A percentile compares a stretch with the other conserved stretches of the same genome.
These are phyloP conservation scores for Drymonia ruficornis DNA, from an alignment of 2,888 invertebrate genomes.

Conservation along the genomic window DNA sequence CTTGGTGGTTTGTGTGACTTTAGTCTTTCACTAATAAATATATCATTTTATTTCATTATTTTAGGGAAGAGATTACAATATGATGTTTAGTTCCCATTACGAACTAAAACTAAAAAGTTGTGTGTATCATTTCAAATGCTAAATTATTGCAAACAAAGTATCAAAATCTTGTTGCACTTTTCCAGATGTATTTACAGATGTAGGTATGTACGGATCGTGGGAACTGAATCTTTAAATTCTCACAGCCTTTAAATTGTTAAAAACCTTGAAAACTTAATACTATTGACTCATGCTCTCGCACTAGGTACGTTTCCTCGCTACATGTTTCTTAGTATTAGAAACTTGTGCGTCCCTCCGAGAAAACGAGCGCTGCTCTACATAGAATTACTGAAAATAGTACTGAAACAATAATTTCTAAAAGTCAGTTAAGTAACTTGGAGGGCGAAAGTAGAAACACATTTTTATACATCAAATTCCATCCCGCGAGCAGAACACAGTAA, in stretches of 20 bases:
- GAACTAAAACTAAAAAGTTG: no score
- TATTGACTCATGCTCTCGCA: no score
- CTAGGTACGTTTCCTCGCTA: not conserved
- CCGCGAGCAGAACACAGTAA: conserved; percentile 10
- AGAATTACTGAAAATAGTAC: not conserved
- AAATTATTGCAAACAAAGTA: not conserved
- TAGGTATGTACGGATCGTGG: no score
- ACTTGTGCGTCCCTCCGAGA: not conserved
- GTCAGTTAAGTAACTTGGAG: not conserved
- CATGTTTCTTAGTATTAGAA: not conserved
- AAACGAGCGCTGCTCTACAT: not conserved
- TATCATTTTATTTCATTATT: no score
- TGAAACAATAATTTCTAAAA: not conserved
- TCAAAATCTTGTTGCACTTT: not conserved
- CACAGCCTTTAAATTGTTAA: not conserved
- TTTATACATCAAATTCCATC: conserved; percentile 5
- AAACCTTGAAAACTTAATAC: not conserved
- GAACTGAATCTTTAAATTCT: not conserved
- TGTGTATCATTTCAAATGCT: not conserved
- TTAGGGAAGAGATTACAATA: no score
- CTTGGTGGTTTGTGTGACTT: no score
- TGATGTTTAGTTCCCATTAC: no score
- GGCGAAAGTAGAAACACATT: not conserved
- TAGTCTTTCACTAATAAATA: no score
- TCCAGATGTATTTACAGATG: no score